Base-by-base conservation (phyloP, 2,797 vertebrate genomes). In the Cyprinodon diabolis region DNA sequence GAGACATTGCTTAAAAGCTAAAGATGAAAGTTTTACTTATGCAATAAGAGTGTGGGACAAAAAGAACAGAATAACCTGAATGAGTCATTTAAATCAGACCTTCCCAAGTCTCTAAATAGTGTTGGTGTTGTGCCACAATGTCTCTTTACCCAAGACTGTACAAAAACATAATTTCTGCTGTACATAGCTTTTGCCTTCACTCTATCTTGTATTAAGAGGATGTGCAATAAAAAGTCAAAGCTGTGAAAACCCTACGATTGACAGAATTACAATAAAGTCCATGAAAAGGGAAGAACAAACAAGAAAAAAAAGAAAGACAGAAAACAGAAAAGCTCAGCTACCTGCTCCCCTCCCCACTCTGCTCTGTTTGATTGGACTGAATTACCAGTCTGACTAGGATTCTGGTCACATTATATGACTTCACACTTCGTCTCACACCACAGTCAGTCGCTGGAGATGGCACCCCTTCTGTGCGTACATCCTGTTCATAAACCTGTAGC, bases 401-500 rank as follows among this genome's bases (percentile, higher is more conserved):
- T 75, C 79, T 83, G 85, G 83, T 85, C 84, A 72, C 72, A 82
- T 75, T 77, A 75, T 77, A 82, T 88, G 78, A 83, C 76, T 88
- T 91, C 84, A 82, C 90, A 89, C 89, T 78, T 87, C 58, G 84
- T 90, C 86, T 90, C 83, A 89, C 81, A 87, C 84, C 85, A 77
- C 89, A 87, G 80, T 82, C 72, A 75, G 45, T 69, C 23, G 67
- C 81, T 71, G 76, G 80, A 90, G 82, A 81, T 82, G 83, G 81
- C 89, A 81, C 74, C 69, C 79, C 82, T 71, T 92, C 87, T 90
- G 86, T 81, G 78, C 78, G n/a, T 35, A 71, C 87, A 89, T 78
- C 85, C 89, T 89, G 89, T 76, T 84, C 79, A 3, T 75, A 77
- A 79, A 87, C 83, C 86, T 81, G 80, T 74, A 87, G 83, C 82